Base-by-base conservation (phyloP, 2,113 vertebrate species). In the Pavo muticus region DNA sequence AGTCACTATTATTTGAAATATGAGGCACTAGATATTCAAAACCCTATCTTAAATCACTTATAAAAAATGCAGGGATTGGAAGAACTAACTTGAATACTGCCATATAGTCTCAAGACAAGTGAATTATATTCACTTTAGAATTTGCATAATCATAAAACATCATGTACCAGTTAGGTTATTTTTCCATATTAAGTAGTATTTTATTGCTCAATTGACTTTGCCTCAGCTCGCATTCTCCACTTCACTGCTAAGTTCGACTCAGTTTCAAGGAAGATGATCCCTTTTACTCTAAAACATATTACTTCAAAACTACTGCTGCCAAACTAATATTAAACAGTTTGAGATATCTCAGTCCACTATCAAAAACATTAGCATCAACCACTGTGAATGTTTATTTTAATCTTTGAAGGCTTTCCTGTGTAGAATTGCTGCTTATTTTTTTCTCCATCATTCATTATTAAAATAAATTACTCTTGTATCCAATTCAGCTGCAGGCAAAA, bases 401-500 rank as follows among this genome's bases (percentile, higher is more conserved):
- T 25, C 24, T 71, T 94, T 67, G 80, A 30, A 93, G 71, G n/a
- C 19, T 80, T 94, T 88, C 4, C 24, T 42, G 23, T 39, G 37
- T 10, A 65, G 11, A 5, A 65, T 91, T 93, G 87, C 50, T 93
- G 9, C 25, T 90, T 32, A 82, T 6, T 73, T 86, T 86, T 92
- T 94, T 44, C 52, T 75, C 60, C 15, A 63, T 52, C 21, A 87
- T 85, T 90, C 74, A 89, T 96, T 96, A 92, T 88, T 91, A 96
- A 94, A 96, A 91, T 94, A 93, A 95, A 96, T 91, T 85, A 45
- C 57, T 87, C 61, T 72, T 80, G 57, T 65, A 88, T 84, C 93
- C 40, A 74, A 70, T 60, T 92, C 92, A 96, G 74, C 94, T 96
- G 68, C 74, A 78, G 93, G 93, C 88, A 89, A 95, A 96, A 90